Evolutionary conservation across 2,888 invertebrate genomes (phyloP), one percentile per base, ranked within the genome.

Genomic region (Metellina segmentata): DNA sequence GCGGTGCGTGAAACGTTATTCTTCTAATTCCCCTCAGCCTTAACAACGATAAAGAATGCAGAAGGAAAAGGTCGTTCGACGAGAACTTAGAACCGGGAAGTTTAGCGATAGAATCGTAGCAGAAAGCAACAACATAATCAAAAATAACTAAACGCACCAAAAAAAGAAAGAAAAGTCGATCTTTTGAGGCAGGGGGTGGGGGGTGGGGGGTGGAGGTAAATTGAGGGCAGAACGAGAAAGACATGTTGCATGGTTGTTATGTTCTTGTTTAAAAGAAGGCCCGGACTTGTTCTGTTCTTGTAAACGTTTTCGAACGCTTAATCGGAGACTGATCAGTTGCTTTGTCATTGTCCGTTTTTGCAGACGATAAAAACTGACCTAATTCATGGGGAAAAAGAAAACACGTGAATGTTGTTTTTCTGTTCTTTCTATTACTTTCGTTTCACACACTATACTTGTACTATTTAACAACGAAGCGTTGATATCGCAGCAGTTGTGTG

Each of bases 41-140:
- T 77, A 77, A 53, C 81, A 70, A 70, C 51, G 81, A 72, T 83
- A 74, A 83, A 83, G 72, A 83, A 72, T 34, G 34, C 51, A n/a
- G 51, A 53, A 71, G 16, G 49, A 83, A 83, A 78, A 52, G 52
- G 78, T 86, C 52, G 86, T 78, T 70, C 34, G 61, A 86, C 85
- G 78, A 86, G 70, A 78, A 83, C 72, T 20, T 70, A 51, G 72
- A 86, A 86, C 78, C 49, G 78, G 86, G 86, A 86, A 86, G 78
- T 78, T 48, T 49, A 20, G 51, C 70, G 49, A 74, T 72, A 74
- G 20, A 83, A 83, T 78, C 71, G 70, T 51, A 69, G 78, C 49
- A 70, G 34, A 74, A 69, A 61, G 69, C 61, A 19, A 78, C 20
- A 86, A 61, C 16, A 85, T 34, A 69, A 61, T 69, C 49, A 71